Percentiles rank a stretch among this genome's conserved stretches.
Conservation (phyloP, 1,140 invertebrate species). For the Phymastichus coffea region DNA sequence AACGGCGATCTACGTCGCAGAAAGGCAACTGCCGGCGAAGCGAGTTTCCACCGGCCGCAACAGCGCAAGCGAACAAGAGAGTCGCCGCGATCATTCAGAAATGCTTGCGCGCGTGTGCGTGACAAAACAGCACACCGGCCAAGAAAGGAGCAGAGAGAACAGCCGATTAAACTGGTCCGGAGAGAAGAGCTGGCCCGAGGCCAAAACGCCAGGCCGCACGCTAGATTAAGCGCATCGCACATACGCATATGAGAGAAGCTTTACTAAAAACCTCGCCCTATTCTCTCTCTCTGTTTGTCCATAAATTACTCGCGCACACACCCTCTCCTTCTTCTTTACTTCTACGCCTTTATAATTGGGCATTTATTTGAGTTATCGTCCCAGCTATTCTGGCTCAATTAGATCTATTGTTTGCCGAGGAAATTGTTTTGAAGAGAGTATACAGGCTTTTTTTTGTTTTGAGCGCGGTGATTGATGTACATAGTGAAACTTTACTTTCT, state of each 20-base stretch:
- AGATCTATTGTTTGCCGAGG: background rate
- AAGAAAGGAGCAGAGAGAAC: no score
- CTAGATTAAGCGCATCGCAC: constrained; percentile 24
- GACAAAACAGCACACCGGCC: no score
- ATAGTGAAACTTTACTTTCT: no score
- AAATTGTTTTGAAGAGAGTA: background rate
- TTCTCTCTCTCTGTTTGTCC: background rate
- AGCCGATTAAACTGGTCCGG: constrained; percentile 17
- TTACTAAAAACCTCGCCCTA: background rate
- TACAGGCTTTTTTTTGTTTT: no score
- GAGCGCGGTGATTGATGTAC: no score
- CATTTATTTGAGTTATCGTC: constrained; percentile 26
- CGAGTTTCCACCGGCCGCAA: no score
- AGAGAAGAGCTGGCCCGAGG: constrained; percentile 14
- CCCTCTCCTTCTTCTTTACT: background rate
- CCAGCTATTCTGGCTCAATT: constrained; percentile 8
- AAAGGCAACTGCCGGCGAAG: no score
- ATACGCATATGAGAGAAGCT: background rate
- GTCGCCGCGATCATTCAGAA: no score
- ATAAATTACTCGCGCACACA: no score
- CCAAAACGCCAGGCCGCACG: constrained; percentile 16
- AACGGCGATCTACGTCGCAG: no score
- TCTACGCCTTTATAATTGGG: constrained; percentile 25
- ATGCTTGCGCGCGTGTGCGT: no score
- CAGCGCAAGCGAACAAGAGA: no score